A percentile compares a stretch with the other conserved stretches of the same genome.
Conservation (phyloP, 2,888 invertebrate genomes). For the Beris morrisii region DNA sequence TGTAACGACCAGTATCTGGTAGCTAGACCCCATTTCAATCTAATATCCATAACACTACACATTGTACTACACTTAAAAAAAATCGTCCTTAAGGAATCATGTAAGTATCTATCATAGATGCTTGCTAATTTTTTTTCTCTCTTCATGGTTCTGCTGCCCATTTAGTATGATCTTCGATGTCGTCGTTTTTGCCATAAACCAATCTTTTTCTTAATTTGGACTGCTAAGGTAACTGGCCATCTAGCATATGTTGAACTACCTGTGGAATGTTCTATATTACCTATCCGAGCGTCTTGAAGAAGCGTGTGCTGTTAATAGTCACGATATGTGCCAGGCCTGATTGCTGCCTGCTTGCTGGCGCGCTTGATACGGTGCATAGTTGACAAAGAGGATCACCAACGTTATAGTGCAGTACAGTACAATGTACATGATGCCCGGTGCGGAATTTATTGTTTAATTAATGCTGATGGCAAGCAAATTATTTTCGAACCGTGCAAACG, state of each 20-base stretch:
- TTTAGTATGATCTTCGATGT: conserved; percentile 15
- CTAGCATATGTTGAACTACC: conserved; percentile 17
- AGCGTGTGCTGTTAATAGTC: conserved; percentile 29
- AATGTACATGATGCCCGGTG: conserved; percentile 29
- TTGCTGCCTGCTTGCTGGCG: conserved; percentile 2
- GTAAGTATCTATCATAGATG: no score
- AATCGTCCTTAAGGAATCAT: no score
- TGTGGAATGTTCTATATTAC: conserved; percentile 20
- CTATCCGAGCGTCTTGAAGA: conserved; percentile 20
- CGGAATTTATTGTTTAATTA: conserved; percentile 38
- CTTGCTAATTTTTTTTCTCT: no score
- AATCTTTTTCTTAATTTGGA: conserved; percentile 29
- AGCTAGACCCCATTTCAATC: no score
- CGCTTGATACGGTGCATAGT: conserved; percentile 7
- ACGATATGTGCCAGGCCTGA: conserved; percentile 24
- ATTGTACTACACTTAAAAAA: no score
- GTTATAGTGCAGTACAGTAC: not conserved
- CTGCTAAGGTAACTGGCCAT: not conserved
- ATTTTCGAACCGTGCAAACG: conserved; percentile 5
- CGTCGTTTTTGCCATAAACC: conserved; percentile 15
- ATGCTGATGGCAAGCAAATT: conserved; percentile 34
- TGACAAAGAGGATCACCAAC: conserved; percentile 27
- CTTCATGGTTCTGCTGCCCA: no score
- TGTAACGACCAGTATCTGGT: no score
- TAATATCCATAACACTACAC: no score